These are phyloP conservation scores for Lonchura striata DNA, from an alignment of 2,113 vertebrate genomes.

Conservation along the genomic window DNA sequence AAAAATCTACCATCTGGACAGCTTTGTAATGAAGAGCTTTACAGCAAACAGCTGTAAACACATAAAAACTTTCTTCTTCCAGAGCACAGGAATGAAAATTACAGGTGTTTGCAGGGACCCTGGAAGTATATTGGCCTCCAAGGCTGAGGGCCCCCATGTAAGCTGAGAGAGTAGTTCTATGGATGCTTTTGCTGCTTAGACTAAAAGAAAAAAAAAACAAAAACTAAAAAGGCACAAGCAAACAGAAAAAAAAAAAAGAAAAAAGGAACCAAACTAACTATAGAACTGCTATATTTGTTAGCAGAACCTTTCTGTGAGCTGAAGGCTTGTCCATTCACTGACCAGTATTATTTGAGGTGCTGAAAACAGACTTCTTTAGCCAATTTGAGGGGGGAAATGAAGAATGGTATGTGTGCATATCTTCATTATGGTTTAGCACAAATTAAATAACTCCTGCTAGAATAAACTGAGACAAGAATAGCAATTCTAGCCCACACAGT, in stretches of 20 bases:
- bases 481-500: background rate
- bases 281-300: background rate
- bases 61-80: background rate
- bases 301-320: background rate
- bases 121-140: background rate
- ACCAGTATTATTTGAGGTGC: background rate
- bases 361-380: background rate
- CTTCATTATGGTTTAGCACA: background rate
- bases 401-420: background rate
- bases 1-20: background rate
- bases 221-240: background rate
- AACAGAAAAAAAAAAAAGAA: background rate
- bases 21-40: background rate
- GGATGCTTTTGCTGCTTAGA: background rate
- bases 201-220: background rate
- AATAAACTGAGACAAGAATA: constrained; percentile 53
- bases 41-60: background rate
- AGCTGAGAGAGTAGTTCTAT: background rate
- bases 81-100: background rate
- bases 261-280: background rate
- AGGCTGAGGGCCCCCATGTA: rapidly evolving
- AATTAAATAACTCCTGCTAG: constrained; percentile 25
- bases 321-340: background rate
- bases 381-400: rapidly evolving
- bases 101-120: background rate